Evolutionary conservation across 2,888 invertebrate species (phyloP), one percentile per base, ranked within the genome.

Genomic region (Mythimna vitellina): DNA sequence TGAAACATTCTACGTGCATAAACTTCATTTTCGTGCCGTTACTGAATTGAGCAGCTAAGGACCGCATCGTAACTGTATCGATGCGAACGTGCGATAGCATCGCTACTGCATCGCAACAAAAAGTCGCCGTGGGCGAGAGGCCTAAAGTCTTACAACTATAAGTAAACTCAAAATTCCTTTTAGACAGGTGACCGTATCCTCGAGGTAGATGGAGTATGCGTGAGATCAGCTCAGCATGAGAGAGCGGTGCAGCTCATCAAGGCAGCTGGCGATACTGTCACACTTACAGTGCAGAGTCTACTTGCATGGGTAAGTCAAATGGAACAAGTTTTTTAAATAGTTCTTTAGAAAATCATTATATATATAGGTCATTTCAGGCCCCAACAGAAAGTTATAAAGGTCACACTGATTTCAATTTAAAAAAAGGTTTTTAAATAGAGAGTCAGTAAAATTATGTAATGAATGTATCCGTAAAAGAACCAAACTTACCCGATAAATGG

Each of bases 231-330:
- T 10, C 98, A 98, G 82, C 99, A 99, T 90, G 99, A 99, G 90
- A 97, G 98, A 84, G 99, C 99, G 1, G 99, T 99, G 17, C 98
- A 99, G 93, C 98, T 99, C 14, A 99, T 99, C 89, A 98, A 99
- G 91, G 98, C 98, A 68, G 98, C 99, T 25, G 97, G 98, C 32
- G 98, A 98, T 92, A 98, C 98, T 66, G 99, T 99, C 79, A 97
- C 97, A 49, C 98, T 99, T 89, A 97, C 99, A 54, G 98, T 99
- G 61, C 99, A 99, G 96, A 97, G 97, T 81, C 93, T 97, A 69
- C 87, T 95, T 32, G 97, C 98, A 80, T 97, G 97, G 97, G 98
- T 98, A 92, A 96, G 97, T 94, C 6, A 12, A 35, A 1, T 1
- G 38, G 22, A 56, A 54, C 14, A 51, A n/a, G 20, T 51, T n/a